Evolutionary conservation across 2,888 invertebrate genomes (phyloP), one percentile per base, ranked within the genome.

Genomic region (Cenopis cana): DNA sequence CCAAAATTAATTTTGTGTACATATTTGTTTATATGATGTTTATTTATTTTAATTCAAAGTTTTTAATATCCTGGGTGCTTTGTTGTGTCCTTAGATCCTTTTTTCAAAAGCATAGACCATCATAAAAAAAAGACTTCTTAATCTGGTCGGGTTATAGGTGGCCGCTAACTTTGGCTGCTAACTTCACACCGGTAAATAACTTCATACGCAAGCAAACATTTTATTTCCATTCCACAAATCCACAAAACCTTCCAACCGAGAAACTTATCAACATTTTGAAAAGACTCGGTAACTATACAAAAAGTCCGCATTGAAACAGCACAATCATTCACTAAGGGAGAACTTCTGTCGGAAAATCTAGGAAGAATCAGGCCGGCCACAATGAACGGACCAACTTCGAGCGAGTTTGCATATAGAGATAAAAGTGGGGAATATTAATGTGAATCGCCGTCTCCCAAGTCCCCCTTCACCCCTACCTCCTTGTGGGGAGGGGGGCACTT

Each of bases 361-460:
- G 80, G 84, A 88, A 86, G 89, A 91, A 91, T 91, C 91, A 89
- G 83, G 86, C 86, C 78, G 85, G 86, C 89, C 90, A 92, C 93
- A 93, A 93, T 93, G 93, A 92, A 87, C 86, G 86, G 88, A 87
- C 88, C 84, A 91, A 91, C 85, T 89, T 89, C 88, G 87, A 88
- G 86, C 93, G 93, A 92, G 93, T 93, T 93, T 93, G 93, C 93
- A 93, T 93, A 93, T 93, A 93, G 93, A 93, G 93, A 93, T 93
- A 93, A 93, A 93, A 93, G 93, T 92, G 89, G 92, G 91, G 93
- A 93, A 93, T 93, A 93, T 93, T 93, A 93, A 93, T 93, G 93
- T 89, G 93, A 88, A 89, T 89, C 88, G 87, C 87, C 89, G 81
- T 76, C 83, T 78, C 82, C 81, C 73, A 73, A 77, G 75, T 79